Percentiles rank a stretch among this genome's conserved stretches.
These are phyloP conservation scores for Brachyhypopomus occidentalis DNA, from an alignment of 2,113 vertebrate genomes.

Conservation along the genomic window DNA sequence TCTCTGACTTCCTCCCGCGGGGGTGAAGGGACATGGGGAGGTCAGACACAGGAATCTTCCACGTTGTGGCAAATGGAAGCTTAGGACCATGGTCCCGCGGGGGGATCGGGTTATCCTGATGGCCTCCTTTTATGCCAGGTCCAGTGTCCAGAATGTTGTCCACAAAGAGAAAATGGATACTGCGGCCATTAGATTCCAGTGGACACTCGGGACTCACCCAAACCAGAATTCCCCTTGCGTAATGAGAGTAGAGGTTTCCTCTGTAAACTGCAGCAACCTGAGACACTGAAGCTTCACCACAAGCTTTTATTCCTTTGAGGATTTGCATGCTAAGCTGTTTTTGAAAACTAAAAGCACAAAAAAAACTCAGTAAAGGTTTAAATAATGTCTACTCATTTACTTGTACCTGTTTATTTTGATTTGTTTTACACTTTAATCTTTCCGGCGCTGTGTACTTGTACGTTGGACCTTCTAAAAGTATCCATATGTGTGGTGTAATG, in stretches of 20 bases:
- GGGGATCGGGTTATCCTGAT: conserved; percentile 78
- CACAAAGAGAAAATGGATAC: conserved; percentile 73
- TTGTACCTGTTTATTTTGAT: neutral
- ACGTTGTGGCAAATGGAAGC: conserved; percentile 68
- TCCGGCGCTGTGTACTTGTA: neutral
- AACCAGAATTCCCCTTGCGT: conserved; percentile 59
- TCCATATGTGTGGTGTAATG: neutral
- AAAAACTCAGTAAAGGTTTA: neutral
- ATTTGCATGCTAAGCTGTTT: conserved; percentile 13
- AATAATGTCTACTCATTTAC: neutral
- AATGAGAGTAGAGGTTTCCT: conserved; percentile 29
- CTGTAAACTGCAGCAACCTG: conserved; percentile 48
- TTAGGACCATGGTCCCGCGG: conserved; percentile 55
- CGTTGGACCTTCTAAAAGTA: neutral
- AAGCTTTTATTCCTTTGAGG: conserved; percentile 4
- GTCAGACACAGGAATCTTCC: conserved; percentile 59
- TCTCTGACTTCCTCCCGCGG: conserved; percentile 56
- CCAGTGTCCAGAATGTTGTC: conserved; percentile 63
- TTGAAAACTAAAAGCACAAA: neutral
- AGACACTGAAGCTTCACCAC: conserved; percentile 32
- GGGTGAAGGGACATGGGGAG: conserved; percentile 66
- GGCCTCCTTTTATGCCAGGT: conserved; percentile 63
- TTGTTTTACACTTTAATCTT: neutral
- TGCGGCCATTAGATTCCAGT: conserved; percentile 47
- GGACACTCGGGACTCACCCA: conserved; percentile 59